Conservation (phyloP, 2,888 invertebrate genomes). For the Harpalus rufipes region DNA sequence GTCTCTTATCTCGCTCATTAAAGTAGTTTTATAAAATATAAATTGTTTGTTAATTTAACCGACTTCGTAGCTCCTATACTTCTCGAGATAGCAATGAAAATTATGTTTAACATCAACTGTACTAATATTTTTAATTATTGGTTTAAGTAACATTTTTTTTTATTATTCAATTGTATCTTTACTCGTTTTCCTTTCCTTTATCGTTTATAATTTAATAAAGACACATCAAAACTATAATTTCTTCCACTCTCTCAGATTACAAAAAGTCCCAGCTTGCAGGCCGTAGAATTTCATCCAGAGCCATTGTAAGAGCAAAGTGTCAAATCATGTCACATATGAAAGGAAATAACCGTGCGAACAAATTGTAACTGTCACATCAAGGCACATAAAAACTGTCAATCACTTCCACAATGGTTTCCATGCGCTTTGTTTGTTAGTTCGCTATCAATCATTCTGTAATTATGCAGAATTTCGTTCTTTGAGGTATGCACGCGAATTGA, state of each 20-base stretch:
- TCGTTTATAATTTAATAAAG: not conserved
- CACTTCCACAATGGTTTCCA: slow-evolving; percentile 40
- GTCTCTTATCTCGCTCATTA: too few species aligned
- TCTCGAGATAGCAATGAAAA: too few species aligned
- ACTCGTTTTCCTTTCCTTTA: too few species aligned
- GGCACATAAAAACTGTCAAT: slow-evolving; percentile 68
- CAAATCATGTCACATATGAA: slow-evolving; percentile 48
- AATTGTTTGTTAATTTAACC: too few species aligned
- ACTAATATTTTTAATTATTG: too few species aligned
- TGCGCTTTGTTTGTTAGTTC: not conserved
- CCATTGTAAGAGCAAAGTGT: slow-evolving; percentile 33
- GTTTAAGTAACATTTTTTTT: too few species aligned
- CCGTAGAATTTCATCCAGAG: slow-evolving; percentile 2
- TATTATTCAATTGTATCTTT: too few species aligned
- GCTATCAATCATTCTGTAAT: slow-evolving; percentile 22
- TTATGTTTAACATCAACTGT: too few species aligned
- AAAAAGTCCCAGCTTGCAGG: slow-evolving; percentile 1
- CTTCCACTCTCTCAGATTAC: slow-evolving; percentile 15
- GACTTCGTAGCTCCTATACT: too few species aligned
- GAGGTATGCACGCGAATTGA: slow-evolving; percentile 62
- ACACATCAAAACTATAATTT: too few species aligned
- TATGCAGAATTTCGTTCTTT: slow-evolving; percentile 9
- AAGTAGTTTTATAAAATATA: too few species aligned
- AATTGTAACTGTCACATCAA: slow-evolving; percentile 71
- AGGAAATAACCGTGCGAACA: slow-evolving; percentile 68